These are phyloP conservation scores for Drosophila affinis DNA, from an alignment of 2,888 invertebrate species.

Conservation along the genomic window DNA sequence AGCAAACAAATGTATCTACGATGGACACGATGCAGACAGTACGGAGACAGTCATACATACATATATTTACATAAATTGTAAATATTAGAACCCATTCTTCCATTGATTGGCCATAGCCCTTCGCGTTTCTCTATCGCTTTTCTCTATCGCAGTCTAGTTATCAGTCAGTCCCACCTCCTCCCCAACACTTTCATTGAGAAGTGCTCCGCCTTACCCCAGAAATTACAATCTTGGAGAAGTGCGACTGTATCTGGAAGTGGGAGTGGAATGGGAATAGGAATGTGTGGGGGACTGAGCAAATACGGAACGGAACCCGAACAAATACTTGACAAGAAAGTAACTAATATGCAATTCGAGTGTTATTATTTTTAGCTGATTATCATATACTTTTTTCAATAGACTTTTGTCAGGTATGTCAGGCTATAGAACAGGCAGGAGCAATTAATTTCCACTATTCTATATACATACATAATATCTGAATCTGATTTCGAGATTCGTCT, in stretches of 20 bases:
- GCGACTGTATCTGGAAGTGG: conserved; percentile 1
- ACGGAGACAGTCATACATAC: background rate
- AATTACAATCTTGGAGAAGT: conserved; percentile 1
- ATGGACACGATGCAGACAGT: no score
- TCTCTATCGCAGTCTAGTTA: background rate
- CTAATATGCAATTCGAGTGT: conserved; percentile 38
- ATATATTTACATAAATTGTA: background rate
- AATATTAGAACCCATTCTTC: background rate
- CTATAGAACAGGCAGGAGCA: background rate
- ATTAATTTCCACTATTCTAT: background rate
- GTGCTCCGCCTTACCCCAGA: background rate
- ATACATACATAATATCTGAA: no score
- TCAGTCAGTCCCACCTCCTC: background rate
- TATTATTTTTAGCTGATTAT: conserved; percentile 3
- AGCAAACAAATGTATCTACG: no score
- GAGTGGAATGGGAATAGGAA: background rate
- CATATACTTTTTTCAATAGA: background rate
- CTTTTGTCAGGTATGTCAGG: background rate
- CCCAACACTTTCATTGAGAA: background rate
- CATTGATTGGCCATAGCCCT: no score
- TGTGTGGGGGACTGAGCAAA: conserved; percentile 1
- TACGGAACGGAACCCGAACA: conserved; percentile 24
- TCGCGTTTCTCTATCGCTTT: background rate
- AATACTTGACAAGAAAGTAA: conserved; percentile 34
- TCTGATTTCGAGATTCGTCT: no score